A percentile compares a stretch with the other conserved stretches of the same genome.
Conservation (phyloP, 2,888 invertebrate genomes). For the Andrena camellia region DNA sequence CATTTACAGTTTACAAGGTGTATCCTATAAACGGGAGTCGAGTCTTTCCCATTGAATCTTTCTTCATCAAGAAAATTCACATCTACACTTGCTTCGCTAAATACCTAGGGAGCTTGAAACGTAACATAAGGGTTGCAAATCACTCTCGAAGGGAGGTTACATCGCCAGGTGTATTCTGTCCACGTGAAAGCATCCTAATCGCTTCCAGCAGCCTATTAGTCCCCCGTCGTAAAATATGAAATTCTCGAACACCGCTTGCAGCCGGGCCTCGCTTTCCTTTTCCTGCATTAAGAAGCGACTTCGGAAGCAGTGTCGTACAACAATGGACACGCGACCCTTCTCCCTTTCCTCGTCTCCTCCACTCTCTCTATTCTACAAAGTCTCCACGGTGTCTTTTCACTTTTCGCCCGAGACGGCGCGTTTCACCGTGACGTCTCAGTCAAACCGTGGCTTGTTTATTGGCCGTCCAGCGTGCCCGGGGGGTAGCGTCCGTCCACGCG, state of each 20-base stretch:
- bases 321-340: slow-evolving; percentile 60
- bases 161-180: neutral
- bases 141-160: neutral
- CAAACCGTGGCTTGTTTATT: slow-evolving; percentile 46
- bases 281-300: slow-evolving; percentile 18
- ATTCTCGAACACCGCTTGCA: slow-evolving; percentile 14
- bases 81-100: too few species aligned
- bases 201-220: neutral
- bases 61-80: too few species aligned
- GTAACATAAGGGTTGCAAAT: too few species aligned
- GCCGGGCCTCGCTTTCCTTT: slow-evolving; percentile 35
- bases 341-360: slow-evolving; percentile 13
- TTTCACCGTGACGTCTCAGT: slow-evolving; percentile 54
- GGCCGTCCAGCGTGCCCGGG: neutral
- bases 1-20: too few species aligned
- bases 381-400: slow-evolving; percentile 27
- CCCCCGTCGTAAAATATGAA: neutral
- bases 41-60: too few species aligned
- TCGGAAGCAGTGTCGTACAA: slow-evolving; percentile 37
- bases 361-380: neutral
- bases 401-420: slow-evolving; percentile 11
- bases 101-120: too few species aligned
- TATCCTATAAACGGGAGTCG: too few species aligned
- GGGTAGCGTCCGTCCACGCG: neutral
- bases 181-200: neutral